Base-by-base conservation (phyloP, 1,140 invertebrate genomes). In the Ceratina calcarata region DNA sequence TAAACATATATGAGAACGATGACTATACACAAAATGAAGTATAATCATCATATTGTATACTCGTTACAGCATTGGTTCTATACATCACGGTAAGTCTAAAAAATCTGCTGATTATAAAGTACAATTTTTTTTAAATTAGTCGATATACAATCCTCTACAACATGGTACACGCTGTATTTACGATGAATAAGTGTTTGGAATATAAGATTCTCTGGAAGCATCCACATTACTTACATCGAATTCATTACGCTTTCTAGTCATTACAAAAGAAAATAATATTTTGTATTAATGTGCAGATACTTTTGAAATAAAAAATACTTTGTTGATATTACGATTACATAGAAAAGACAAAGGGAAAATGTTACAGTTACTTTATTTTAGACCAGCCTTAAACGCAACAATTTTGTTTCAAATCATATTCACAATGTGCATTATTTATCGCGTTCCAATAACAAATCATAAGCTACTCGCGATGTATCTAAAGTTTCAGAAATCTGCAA, bases 321-420 rank as follows among this genome's bases (percentile, higher is more conserved):
- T 51, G 37, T 84, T 74, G 62, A n/a, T 69, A 49, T 78, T 78
- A 37, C 20, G 66, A 60, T 79, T 27, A 62, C 57, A 78, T 78
- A 45, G 8, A 78, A 64, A 78, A 78, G 69, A 49, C 76, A 72
- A 62, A 72, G 27, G 49, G 32, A 49, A 78, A 78, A 55, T 78
- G 72, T 84, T 81, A 85, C 58, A 81, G 81, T 80, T 70, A 81
- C 49, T 84, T 85, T 82, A 86, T 80, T 86, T 66, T 45, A 82
- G 72, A 76, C 27, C 62, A 66, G 86, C 37, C 66, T 86, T 77
- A 83, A 86, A 86, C 65, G 55, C 85, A 86, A 86, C 84, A 83
- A 86, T 83, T 86, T 86, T 70, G 57, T 80, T 70, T 73, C 37
- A 80, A 83, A 85, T 61, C 69, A 80, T 80, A 51, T 77, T 77